A percentile compares a stretch with the other conserved stretches of the same genome.
Conservation (phyloP, 1,140 invertebrate species). For the Metopolophium dirhodum region DNA sequence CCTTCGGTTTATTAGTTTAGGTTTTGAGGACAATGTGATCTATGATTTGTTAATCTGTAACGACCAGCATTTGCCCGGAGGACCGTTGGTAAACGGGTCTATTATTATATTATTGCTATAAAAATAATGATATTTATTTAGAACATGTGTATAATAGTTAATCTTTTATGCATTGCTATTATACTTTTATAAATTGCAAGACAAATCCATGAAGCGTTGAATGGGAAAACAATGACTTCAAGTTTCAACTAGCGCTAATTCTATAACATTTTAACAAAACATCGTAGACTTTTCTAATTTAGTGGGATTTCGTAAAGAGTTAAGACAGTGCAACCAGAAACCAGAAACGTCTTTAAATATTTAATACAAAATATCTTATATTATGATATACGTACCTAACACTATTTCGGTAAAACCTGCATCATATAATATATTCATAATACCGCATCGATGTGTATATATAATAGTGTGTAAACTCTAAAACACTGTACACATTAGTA, state of each 20-base stretch:
- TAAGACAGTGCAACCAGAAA: not conserved
- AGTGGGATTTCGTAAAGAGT: not conserved
- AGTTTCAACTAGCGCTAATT: not conserved
- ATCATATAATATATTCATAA: not conserved
- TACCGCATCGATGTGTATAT: too few species aligned
- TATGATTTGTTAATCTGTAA: slow-evolving; percentile 33
- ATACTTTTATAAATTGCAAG: slow-evolving; percentile 2
- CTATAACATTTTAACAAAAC: not conserved
- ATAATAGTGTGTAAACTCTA: too few species aligned
- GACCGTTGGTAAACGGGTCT: not conserved
- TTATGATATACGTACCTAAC: not conserved
- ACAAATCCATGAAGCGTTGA: not conserved
- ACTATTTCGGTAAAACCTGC: not conserved
- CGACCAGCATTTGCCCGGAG: not conserved
- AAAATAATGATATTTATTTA: not conserved
- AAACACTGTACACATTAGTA: too few species aligned
- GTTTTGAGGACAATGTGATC: slow-evolving; percentile 34
- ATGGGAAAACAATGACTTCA: not conserved
- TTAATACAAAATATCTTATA: not conserved
- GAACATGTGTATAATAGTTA: not conserved
- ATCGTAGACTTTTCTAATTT: not conserved
- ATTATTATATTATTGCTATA: not conserved
- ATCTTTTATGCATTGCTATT: not conserved
- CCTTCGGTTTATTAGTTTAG: slow-evolving; percentile 16
- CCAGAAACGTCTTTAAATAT: not conserved